Percentiles rank a stretch among this genome's conserved stretches.
Evolutionary conservation across 2,797 vertebrate genomes (phyloP).

Genomic region (Leptatherina wallacei): DNA sequence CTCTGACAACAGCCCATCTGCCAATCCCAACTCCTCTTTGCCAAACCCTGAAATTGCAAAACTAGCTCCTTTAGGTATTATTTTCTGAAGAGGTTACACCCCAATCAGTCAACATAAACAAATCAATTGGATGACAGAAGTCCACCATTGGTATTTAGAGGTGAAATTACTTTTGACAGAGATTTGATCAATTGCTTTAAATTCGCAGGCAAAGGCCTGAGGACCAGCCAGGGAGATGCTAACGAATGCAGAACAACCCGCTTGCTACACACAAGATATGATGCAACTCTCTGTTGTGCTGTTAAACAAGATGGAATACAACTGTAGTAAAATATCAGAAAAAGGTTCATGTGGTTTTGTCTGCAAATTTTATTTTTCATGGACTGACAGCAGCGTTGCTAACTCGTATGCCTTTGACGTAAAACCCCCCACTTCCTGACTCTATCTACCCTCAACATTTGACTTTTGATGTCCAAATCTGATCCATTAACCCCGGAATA

Average conservation of each 20-base stretch:
- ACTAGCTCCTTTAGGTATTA: slow-evolving; percentile 13
- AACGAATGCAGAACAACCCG: slow-evolving; percentile 39
- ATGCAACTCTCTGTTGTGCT: slow-evolving; percentile 23
- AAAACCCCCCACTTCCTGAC: neutral
- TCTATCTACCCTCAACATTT: neutral
- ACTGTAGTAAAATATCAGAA: slow-evolving; percentile 2
- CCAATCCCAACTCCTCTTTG: slow-evolving; percentile 30
- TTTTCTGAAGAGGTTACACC: slow-evolving; percentile 14
- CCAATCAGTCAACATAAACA: slow-evolving; percentile 8
- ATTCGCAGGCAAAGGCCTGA: neutral
- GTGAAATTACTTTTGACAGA: neutral
- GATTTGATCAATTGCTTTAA: neutral
- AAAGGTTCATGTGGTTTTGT: neutral
- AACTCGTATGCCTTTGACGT: neutral
- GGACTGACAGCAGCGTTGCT: neutral
- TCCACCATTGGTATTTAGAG: neutral
- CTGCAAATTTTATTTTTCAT: slow-evolving; percentile 9
- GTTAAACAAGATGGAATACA: slow-evolving; percentile 13
- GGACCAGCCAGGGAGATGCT: slow-evolving; percentile 9
- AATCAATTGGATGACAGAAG: slow-evolving; percentile 15
- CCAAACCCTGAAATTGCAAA: slow-evolving; percentile 33
- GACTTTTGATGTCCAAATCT: neutral
- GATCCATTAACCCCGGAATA: neutral
- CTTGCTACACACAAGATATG: slow-evolving; percentile 7
- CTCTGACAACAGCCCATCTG: slow-evolving; percentile 20